Evolutionary conservation across 1,140 invertebrate genomes (phyloP).

Genomic region (Brachionus rotundiformis): DNA sequence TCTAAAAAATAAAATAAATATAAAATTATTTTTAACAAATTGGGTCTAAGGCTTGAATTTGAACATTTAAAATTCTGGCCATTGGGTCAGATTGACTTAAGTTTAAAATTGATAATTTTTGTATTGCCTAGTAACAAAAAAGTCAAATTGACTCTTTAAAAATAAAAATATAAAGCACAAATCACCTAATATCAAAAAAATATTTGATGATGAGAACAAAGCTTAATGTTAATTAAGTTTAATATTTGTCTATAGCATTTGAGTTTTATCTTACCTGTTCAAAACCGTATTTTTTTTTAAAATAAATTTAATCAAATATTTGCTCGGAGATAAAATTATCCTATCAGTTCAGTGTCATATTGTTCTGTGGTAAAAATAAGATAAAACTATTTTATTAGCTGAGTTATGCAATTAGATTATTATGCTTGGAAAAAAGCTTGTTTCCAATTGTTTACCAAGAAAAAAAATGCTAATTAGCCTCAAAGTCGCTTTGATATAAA

Average conservation of each 20-base stretch:
- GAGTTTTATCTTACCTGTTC: neutral
- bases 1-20: too few species aligned
- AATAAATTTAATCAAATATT: neutral
- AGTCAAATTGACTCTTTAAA: neutral
- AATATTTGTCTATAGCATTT: neutral
- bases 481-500: neutral
- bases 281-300: neutral
- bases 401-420: neutral
- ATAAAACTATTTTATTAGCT: neutral
- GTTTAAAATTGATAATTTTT: neutral
- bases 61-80: too few species aligned
- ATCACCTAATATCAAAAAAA: too few species aligned
- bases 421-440: neutral
- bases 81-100: neutral
- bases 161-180: too few species aligned
- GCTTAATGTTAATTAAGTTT: neutral
- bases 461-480: slow-evolving; percentile 20
- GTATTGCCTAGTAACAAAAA: neutral
- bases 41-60: too few species aligned
- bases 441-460: neutral
- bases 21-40: too few species aligned
- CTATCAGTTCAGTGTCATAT: neutral
- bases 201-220: neutral
- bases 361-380: neutral
- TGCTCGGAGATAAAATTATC: neutral